These are phyloP conservation scores for Lepisosteus oculatus DNA, from an alignment of 2,113 vertebrate genomes.

Conservation along the genomic window DNA sequence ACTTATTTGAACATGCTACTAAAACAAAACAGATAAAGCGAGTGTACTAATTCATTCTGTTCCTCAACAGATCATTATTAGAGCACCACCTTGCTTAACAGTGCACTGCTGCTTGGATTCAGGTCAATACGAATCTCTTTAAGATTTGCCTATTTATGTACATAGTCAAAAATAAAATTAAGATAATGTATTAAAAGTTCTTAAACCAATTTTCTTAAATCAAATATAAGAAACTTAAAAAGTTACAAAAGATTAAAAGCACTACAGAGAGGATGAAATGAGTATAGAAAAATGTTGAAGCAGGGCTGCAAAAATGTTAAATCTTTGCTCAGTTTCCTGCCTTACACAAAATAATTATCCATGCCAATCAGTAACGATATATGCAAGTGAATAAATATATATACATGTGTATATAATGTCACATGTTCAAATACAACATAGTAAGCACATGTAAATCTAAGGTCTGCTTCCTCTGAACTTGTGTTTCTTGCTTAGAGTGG, in stretches of 20 bases:
- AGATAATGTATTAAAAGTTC: conserved; percentile 23
- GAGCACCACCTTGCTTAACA: background rate
- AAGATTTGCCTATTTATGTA: conserved; percentile 38
- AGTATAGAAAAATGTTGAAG: conserved; percentile 1
- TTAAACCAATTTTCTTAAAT: conserved; percentile 39
- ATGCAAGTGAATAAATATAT: too few species aligned
- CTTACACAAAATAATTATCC: background rate
- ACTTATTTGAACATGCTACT: background rate
- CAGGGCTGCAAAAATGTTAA: background rate
- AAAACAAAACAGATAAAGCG: conserved; percentile 9
- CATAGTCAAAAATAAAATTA: conserved; percentile 31
- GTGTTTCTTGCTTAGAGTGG: too few species aligned
- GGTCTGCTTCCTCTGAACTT: too few species aligned
- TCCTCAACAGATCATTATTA: too few species aligned
- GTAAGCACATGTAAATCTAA: too few species aligned
- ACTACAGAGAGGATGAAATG: background rate
- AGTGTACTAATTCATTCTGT: background rate
- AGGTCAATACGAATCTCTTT: conserved; percentile 44
- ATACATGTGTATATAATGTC: too few species aligned
- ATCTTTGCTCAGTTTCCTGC: too few species aligned
- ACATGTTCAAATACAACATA: too few species aligned
- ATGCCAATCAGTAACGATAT: too few species aligned
- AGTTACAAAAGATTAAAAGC: background rate
- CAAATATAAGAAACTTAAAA: background rate
- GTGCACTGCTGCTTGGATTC: conserved; percentile 31